Evolutionary conservation across 1,140 invertebrate genomes (phyloP).

Genomic region (Cylas formicarius): DNA sequence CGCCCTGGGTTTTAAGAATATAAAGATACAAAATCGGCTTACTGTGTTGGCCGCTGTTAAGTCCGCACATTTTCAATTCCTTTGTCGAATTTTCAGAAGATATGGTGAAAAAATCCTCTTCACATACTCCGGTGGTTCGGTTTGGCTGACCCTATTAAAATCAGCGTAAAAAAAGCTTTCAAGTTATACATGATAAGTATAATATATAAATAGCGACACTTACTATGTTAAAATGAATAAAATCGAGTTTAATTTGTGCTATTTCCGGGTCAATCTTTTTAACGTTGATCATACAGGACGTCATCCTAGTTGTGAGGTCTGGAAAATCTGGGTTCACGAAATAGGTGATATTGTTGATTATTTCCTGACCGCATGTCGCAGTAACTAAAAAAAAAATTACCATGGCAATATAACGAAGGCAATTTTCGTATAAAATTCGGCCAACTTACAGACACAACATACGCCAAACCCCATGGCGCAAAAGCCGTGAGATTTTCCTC

Average conservation of each 20-base stretch:
- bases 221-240: conserved; percentile 73
- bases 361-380: conserved; percentile 64
- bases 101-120: conserved; percentile 61
- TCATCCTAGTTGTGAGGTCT: conserved; percentile 57
- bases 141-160: conserved; percentile 68
- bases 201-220: conserved; percentile 38
- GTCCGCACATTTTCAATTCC: conserved; percentile 64
- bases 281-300: conserved; percentile 57
- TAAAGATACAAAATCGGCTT: conserved; percentile 11
- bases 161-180: conserved; percentile 6
- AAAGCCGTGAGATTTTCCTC: conserved; percentile 63
- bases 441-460: conserved; percentile 78
- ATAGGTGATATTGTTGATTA: conserved; percentile 77
- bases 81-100: conserved; percentile 48
- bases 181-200: neutral
- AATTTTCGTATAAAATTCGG: neutral
- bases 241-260: conserved; percentile 70
- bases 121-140: conserved; percentile 66
- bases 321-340: conserved; percentile 78
- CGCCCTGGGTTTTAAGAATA: neutral
- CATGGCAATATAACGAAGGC: neutral
- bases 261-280: conserved; percentile 66
- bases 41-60: conserved; percentile 79
- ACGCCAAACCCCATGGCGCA: conserved; percentile 80
- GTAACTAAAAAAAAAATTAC: conserved; percentile 52